A percentile compares a stretch with the other conserved stretches of the same genome.
phyloP scores from a whole-genome alignment of 2,888 invertebrate species.

The Xylocampa areola region DNA sequence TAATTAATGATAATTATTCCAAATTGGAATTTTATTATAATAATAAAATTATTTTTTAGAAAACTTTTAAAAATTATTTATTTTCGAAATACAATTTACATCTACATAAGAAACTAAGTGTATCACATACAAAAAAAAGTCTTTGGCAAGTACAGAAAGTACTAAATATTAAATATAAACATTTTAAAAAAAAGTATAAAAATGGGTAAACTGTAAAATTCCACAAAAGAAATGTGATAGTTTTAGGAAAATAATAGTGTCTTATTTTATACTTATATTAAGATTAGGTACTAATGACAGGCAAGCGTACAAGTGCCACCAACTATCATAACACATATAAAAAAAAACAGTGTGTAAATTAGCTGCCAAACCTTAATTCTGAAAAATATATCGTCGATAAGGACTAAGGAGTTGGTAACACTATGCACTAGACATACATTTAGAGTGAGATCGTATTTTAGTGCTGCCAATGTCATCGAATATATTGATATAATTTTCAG shows the following conservation, averaged over 20 bases:
- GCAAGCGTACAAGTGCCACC: slow-evolving; percentile 49
- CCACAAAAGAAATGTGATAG: slow-evolving; percentile 37
- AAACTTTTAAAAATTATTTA: slow-evolving; percentile 68
- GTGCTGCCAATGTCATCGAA: slow-evolving; percentile 30
- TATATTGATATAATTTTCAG: slow-evolving; percentile 14
- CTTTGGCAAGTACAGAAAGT: slow-evolving; percentile 87
- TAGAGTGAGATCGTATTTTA: slow-evolving; percentile 45
- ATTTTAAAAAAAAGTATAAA: slow-evolving; percentile 68
- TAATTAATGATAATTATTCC: slow-evolving; percentile 31
- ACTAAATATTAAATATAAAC: slow-evolving; percentile 65
- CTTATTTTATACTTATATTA: slow-evolving; percentile 54
- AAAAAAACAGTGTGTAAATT: slow-evolving; percentile 5
- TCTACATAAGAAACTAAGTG: slow-evolving; percentile 84
- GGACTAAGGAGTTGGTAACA: slow-evolving; percentile 27
- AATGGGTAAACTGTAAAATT: slow-evolving; percentile 58
- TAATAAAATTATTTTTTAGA: slow-evolving; percentile 54
- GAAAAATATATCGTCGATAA: background rate
- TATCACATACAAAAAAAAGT: slow-evolving; percentile 88
- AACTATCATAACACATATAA: slow-evolving; percentile 23
- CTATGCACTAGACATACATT: slow-evolving; percentile 18
- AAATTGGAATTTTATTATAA: slow-evolving; percentile 22
- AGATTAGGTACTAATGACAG: slow-evolving; percentile 60
- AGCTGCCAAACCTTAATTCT: slow-evolving; percentile 4
- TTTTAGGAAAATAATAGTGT: slow-evolving; percentile 33
- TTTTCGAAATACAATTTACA: slow-evolving; percentile 78